A percentile compares a stretch with the other conserved stretches of the same genome.
Conservation (phyloP, 2,888 invertebrate species). For the Andricus quercusramuli region DNA sequence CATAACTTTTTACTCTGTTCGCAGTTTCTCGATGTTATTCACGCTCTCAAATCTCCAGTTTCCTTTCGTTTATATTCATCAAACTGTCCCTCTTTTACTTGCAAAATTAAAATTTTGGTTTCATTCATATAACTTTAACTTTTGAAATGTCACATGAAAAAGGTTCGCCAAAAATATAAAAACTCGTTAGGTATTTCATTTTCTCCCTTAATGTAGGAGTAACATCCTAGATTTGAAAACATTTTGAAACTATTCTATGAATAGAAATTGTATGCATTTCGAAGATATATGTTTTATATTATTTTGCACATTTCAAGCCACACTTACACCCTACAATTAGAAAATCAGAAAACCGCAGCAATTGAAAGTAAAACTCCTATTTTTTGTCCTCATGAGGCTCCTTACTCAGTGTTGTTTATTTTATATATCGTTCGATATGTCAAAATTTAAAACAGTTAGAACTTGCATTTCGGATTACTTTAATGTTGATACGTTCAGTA, state of each 20-base stretch:
- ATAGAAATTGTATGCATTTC: not conserved
- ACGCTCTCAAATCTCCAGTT: conserved; percentile 17
- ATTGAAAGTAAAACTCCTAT: not conserved
- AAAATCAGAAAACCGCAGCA: not conserved
- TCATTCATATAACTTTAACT: not conserved
- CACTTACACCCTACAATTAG: not conserved
- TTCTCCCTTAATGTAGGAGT: not conserved
- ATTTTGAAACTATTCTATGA: not conserved
- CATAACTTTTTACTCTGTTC: not conserved
- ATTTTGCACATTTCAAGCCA: conserved; percentile 1
- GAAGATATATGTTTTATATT: conserved; percentile 6
- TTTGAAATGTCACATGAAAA: not conserved
- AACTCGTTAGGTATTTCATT: not conserved
- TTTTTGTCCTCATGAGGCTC: not conserved
- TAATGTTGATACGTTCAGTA: not conserved
- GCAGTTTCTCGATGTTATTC: conserved; percentile 6
- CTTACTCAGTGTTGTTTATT: not conserved
- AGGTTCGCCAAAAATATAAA: not conserved
- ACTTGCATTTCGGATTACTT: not conserved
- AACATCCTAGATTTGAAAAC: not conserved
- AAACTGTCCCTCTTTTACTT: conserved; percentile 1
- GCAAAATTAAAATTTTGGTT: not conserved
- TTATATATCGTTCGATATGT: not conserved
- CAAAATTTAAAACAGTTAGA: not conserved
- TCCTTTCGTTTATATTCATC: not conserved